Evolutionary conservation across 37 sponge, comb jelly and placozoan species (phyloP).

Genomic region (Ephydatia muelleri): DNA sequence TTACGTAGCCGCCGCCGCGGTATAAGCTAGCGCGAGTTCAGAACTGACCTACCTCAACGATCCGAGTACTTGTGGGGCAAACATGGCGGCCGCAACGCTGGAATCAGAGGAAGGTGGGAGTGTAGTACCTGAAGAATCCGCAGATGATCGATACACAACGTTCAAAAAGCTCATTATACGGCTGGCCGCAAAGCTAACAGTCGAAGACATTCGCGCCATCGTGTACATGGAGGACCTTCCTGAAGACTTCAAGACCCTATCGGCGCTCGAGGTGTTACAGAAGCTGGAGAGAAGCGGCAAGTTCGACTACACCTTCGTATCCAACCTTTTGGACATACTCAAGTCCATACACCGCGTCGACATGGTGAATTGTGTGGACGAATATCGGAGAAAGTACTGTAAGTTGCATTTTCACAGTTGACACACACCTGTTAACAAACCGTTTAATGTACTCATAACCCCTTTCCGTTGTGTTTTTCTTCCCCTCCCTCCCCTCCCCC

Average conservation of each 20-base stretch:
- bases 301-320: neutral
- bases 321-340: neutral
- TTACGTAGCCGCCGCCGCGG: too few species aligned
- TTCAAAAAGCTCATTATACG: neutral
- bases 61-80: too few species aligned
- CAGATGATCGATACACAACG: neutral
- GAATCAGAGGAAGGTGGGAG: neutral
- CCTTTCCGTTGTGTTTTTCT: too few species aligned
- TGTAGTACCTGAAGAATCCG: neutral
- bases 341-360: neutral
- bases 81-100: neutral
- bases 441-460: neutral
- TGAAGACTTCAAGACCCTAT: neutral
- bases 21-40: too few species aligned
- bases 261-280: neutral
- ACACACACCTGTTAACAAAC: too few species aligned
- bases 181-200: neutral
- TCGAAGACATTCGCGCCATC: neutral
- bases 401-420: too few species aligned
- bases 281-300: neutral
- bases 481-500: too few species aligned
- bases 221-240: neutral
- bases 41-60: too few species aligned
- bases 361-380: neutral
- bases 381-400: neutral